Evolutionary conservation across 2,113 vertebrate species (phyloP), one percentile per base, ranked within the genome.

Genomic region (Triplophysa siluroides): DNA sequence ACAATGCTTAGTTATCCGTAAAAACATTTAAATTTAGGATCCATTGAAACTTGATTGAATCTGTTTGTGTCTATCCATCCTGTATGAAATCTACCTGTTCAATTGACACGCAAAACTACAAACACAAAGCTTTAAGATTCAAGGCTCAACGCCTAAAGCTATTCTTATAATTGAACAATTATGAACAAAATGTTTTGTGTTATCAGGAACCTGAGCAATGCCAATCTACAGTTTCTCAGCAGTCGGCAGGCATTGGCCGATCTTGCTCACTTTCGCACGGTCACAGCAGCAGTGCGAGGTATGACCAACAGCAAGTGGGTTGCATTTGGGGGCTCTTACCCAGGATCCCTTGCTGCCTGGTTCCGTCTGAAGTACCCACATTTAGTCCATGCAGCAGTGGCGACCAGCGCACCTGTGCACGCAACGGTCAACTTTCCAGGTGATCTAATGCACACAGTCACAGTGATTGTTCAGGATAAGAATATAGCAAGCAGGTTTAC

Each of bases 321-420:
- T 62, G 87, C 79, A 0, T 91, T 93, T 0, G 91, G 89, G 0
- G 88, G 89, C 13, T 93, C 92, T 1, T 93, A 92, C 65, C 88
- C 90, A 0, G 91, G 92, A 7, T 91, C 87, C 2, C 88, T 93
- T 0, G 90, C 88, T 14, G 88, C 89, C 3, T 91, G 90, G 89
- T 92, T 93, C 80, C 86, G 90, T 72, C 81, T 91, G 78, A 94
- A 94, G 83, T 91, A 92, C 52, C 86, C 90, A 1, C 83, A 91
- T 24, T 78, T 93, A 63, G 90, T 91, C 29, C 82, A 90, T n/a
- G 89, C 88, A 38, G 84, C 90, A 1, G 83, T 91, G 29, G 91
- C 91, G 50, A 91, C 85, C 3, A 92, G 88, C 8, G 87, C 88
- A 47, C 89, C 90, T 0, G 76, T 92, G n/a, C 50, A 90, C 10